These are phyloP conservation scores for Nesometra sesokonis DNA, from an alignment of 35 echinoderm and acorn worm genomes.

Conservation along the genomic window DNA sequence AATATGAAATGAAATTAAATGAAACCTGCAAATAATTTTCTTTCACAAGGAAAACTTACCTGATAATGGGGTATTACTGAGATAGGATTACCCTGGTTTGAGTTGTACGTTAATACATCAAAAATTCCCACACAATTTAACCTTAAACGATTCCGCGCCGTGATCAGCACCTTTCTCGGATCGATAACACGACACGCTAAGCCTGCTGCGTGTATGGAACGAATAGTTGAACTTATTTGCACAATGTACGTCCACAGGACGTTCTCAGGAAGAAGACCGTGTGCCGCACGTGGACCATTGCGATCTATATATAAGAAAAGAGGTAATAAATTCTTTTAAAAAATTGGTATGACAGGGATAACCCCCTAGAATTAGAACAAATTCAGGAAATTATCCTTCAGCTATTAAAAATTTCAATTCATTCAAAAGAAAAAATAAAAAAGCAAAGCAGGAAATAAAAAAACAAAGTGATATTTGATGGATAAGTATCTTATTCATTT, in stretches of 20 bases:
- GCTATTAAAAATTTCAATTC: too few species aligned
- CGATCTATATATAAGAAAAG: constrained; percentile 19
- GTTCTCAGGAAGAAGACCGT: constrained; percentile 81
- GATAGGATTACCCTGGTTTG: constrained; percentile 59
- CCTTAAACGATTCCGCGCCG: constrained; percentile 54
- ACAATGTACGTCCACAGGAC: constrained; percentile 95
- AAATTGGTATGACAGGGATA: too few species aligned
- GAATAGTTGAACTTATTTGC: constrained; percentile 80
- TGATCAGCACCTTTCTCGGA: constrained; percentile 84
- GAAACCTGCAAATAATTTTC: too few species aligned
- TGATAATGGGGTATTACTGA: constrained; percentile 94
- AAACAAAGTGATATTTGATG: too few species aligned
- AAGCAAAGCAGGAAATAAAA: too few species aligned
- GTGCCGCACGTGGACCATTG: constrained; percentile 57
- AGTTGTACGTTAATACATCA: constrained; percentile 82
- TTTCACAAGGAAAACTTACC: constrained; percentile 19
- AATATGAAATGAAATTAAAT: too few species aligned
- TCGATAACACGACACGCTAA: constrained; percentile 97
- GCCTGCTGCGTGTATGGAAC: constrained; percentile 81
- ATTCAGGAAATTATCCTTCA: too few species aligned
- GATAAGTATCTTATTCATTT: too few species aligned
- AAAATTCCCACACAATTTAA: constrained; percentile 96
- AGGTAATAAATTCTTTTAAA: background rate
- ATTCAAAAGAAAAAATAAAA: too few species aligned
- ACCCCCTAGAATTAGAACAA: too few species aligned